These are phyloP conservation scores for Lottia scabra DNA, from an alignment of 2,888 invertebrate genomes.

Conservation along the genomic window DNA sequence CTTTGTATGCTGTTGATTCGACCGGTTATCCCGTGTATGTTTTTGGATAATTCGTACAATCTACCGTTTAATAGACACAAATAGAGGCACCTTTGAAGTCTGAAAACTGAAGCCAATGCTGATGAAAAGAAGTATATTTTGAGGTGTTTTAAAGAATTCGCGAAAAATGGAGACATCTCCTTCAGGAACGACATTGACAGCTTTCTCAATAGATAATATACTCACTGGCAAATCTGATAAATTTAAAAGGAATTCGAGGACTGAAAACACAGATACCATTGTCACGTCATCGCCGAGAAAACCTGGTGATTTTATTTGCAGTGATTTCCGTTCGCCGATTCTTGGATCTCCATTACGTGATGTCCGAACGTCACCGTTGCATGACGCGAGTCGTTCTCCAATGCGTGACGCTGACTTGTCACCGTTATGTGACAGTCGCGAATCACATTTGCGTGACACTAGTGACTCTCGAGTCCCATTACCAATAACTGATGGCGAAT, in stretches of 20 bases:
- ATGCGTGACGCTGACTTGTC: background rate
- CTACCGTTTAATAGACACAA: no score
- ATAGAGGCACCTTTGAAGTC: no score
- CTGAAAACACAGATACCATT: background rate
- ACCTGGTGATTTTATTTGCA: background rate
- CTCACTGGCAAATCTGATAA: background rate
- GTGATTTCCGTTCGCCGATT: background rate
- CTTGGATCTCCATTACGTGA: background rate
- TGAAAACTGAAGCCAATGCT: background rate
- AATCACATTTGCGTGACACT: no score
- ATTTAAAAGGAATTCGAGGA: background rate
- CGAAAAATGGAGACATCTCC: background rate
- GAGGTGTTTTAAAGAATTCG: background rate
- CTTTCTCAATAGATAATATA: constrained; percentile 2
- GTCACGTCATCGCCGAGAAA: no score
- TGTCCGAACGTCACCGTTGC: background rate
- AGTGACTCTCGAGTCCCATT: background rate
- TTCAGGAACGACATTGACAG: background rate
- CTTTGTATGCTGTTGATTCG: background rate
- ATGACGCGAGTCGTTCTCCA: background rate
- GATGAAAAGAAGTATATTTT: background rate
- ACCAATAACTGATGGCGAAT: background rate
- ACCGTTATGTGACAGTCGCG: background rate
- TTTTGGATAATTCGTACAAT: no score
- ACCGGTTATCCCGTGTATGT: background rate